Base-by-base conservation (phyloP, 2,888 invertebrate species). In the Campaea margaritaria region DNA sequence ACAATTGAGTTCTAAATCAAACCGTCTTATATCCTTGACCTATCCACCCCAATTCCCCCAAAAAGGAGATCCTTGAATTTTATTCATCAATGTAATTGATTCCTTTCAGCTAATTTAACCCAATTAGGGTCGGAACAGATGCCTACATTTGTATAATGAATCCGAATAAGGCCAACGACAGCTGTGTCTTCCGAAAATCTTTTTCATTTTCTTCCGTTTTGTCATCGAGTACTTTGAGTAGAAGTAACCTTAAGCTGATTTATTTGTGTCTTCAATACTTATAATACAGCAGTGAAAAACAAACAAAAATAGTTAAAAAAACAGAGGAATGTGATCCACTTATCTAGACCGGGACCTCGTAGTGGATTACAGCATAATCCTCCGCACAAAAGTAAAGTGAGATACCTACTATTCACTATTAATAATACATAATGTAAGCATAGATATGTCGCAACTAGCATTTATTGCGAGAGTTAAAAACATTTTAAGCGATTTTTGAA, bases 91-190 rank as follows among this genome's bases (percentile, higher is more conserved):
- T 58, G 58, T 55, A 63, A 58, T 63, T 63, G 63, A 63, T 63
- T 58, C 57, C 53, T 50, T 48, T 53, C 58, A 62, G 65, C 52
- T 66, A 58, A 67, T 69, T 65, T 68, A 73, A 74, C 70, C 64
- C 67, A 76, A 75, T 78, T 73, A 75, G 68, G 54, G 49, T 55
- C 9, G 56, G 65, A 73, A 67, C 78, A 76, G 75, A 74, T 65
- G 74, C 69, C 38, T 64, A 54, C 73, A 72, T 78, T 75, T 72
- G 67, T 75, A 73, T 77, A 73, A 75, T 73, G 74, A 76, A 76
- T 73, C 67, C 71, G 70, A 76, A 69, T 72, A 73, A 74, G 76
- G 70, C 64, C 68, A 68, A 55, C 56, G 14, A 39, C 60, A 61
- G 55, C 60, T 61, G 60, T 50, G 60, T 51, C 51, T 51, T 27